phyloP scores from a whole-genome alignment of 2,888 invertebrate genomes.

The Prenolepis imparis region DNA sequence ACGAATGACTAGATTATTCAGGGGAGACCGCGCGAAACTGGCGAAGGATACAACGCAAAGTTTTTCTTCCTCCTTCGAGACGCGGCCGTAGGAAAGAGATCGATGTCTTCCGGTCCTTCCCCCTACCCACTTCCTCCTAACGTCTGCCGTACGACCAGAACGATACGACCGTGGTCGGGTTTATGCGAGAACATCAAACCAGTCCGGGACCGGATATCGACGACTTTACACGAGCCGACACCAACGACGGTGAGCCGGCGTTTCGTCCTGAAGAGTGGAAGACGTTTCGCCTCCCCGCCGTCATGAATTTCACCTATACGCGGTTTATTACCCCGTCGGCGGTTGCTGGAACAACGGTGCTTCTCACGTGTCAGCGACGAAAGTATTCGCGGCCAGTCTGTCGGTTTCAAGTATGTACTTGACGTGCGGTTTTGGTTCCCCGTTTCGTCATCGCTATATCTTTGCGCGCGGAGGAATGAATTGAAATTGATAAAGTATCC shows the following conservation, averaged over 20 bases:
- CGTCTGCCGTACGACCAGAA: constrained; percentile 26
- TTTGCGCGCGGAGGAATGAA: constrained; percentile 3
- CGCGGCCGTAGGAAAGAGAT: constrained; percentile 34
- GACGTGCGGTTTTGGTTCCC: constrained; percentile 37
- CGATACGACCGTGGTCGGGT: constrained; percentile 60
- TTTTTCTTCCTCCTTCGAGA: constrained; percentile 42
- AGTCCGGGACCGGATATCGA: constrained; percentile 73
- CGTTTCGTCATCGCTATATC: constrained; percentile 58
- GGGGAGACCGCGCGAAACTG: neutral
- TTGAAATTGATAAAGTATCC: constrained; percentile 23
- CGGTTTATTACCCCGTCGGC: constrained; percentile 67
- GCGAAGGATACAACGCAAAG: constrained; percentile 28
- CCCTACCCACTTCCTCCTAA: neutral
- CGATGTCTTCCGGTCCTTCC: constrained; percentile 48
- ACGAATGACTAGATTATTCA: constrained; percentile 54
- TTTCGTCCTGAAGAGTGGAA: constrained; percentile 34
- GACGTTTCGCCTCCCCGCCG: constrained; percentile 55
- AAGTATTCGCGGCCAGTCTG: constrained; percentile 55
- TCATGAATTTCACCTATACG: constrained; percentile 74
- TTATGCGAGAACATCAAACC: constrained; percentile 76
- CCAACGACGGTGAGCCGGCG: constrained; percentile 5
- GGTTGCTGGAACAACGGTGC: constrained; percentile 65
- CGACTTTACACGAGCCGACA: constrained; percentile 61
- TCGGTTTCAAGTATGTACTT: constrained; percentile 63
- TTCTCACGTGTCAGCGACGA: constrained; percentile 59